Percentiles rank a stretch among this genome's conserved stretches.
Conservation (phyloP, 2,888 invertebrate species). For the Phengaris arion region DNA sequence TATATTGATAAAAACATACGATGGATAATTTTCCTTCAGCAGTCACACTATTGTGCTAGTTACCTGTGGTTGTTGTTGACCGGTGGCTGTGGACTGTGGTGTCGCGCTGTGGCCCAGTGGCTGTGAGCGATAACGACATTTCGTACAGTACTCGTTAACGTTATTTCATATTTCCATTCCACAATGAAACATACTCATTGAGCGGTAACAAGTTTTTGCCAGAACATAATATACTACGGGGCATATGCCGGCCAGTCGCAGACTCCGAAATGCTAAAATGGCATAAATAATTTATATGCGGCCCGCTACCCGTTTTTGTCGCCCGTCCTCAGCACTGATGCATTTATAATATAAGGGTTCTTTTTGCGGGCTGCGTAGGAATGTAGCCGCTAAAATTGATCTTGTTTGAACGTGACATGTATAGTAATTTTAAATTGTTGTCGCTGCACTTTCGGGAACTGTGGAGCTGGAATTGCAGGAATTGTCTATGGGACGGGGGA, state of each 20-base stretch:
- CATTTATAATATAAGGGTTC: slow-evolving; percentile 80
- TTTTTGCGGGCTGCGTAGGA: slow-evolving; percentile 74
- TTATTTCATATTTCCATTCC: slow-evolving; percentile 3
- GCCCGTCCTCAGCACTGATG: slow-evolving; percentile 76
- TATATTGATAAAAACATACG: no score
- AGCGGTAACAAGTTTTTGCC: slow-evolving; percentile 25
- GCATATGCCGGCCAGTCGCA: slow-evolving; percentile 48
- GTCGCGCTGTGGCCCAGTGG: no score
- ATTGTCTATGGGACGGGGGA: background rate
- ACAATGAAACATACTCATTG: slow-evolving; percentile 17
- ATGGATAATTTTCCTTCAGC: background rate
- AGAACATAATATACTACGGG: slow-evolving; percentile 32
- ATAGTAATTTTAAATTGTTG: slow-evolving; percentile 56
- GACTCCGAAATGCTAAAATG: slow-evolving; percentile 78
- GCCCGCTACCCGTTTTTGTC: slow-evolving; percentile 72
- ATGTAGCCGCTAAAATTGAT: slow-evolving; percentile 79
- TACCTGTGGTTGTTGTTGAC: no score
- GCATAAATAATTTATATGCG: slow-evolving; percentile 79
- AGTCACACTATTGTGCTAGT: background rate
- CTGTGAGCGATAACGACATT: background rate
- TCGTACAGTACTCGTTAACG: background rate
- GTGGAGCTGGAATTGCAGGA: background rate
- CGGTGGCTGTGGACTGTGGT: no score
- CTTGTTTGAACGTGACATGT: slow-evolving; percentile 76
- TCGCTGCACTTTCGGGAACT: slow-evolving; percentile 31